Base-by-base conservation (phyloP, 2,888 invertebrate species). In the Caenorhabditis imperialis region DNA sequence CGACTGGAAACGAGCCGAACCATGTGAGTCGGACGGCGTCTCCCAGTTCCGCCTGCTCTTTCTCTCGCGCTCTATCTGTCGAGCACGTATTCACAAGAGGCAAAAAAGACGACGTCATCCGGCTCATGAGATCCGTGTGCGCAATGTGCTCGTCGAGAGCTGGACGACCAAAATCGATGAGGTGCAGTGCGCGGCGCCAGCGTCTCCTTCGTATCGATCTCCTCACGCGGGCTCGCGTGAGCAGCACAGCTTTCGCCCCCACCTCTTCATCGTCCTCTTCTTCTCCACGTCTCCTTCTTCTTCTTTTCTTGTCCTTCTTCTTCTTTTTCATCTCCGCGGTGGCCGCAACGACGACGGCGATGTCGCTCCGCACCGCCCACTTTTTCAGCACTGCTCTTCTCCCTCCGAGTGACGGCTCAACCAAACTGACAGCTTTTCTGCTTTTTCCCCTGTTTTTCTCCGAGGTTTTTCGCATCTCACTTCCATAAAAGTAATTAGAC, bases 241-340 rank as follows among this genome's bases (percentile, higher is more conserved):
- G 63, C 63, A 63, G 62, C 62, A 55, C 63, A 63, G 63, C 63
- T 55, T 55, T 63, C 63, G 55, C 63, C 63, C 63, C 55, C 63
- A 55, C 63, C 63, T 63, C 63, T 63, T 55, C 63, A 63, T 63
- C 54, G 63, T 63, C 63, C 23, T 62, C 51, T 35, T 51, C 44
- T 22, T 40, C 44, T 42, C 40, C 42, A 23, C 45, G 42, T 47
- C 47, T 37, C 25, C 44, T 47, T 47, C 25, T 45, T 38, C 37
- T 37, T 44, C 14, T 61, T 61, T 48, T 30, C 48, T 27, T 27
- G 7, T 48, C 20, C 51, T 51, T 51, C 50, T 61, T 48, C 50
- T 55, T 48, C 50, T 12, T 37, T 50, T 27, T 33, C 33, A 54
- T 22, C 42, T 22, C n/a, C n/a, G n/a, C n/a, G 25, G 18, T n/a